Evolutionary conservation across 2,888 invertebrate species (phyloP).

Genomic region (Drosophila seclusa): DNA sequence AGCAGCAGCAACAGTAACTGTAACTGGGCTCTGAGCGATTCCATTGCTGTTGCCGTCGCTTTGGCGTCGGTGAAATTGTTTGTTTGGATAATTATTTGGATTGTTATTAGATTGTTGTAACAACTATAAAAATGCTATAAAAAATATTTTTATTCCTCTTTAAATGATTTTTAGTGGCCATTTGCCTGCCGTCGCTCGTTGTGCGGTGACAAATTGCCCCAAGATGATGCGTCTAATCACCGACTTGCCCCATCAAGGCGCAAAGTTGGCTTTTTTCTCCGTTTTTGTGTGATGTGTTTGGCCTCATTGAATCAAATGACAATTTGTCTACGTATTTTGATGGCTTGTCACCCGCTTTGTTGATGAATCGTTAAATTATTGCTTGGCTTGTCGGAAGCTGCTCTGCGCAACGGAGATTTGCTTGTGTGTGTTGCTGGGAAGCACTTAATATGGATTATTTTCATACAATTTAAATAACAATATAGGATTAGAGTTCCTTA

Average conservation of each 20-base stretch:
- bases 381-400: slow-evolving; percentile 1
- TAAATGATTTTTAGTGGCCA: slow-evolving; percentile 78
- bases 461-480: not conserved
- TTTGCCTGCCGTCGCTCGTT: slow-evolving; percentile 61
- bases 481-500: not conserved
- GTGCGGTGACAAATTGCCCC: slow-evolving; percentile 78
- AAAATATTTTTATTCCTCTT: slow-evolving; percentile 79
- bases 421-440: not conserved
- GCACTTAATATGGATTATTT: not conserved
- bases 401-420: not conserved
- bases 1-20: slow-evolving; percentile 40
- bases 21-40: slow-evolving; percentile 45
- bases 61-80: slow-evolving; percentile 74
- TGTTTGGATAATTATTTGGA: slow-evolving; percentile 83
- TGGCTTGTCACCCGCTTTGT: slow-evolving; percentile 24
- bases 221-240: slow-evolving; percentile 77
- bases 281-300: slow-evolving; percentile 27
- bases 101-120: slow-evolving; percentile 83
- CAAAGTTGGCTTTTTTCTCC: slow-evolving; percentile 21
- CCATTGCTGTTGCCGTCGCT: slow-evolving; percentile 69
- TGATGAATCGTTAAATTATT: slow-evolving; percentile 43
- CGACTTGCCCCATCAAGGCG: slow-evolving; percentile 52
- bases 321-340: slow-evolving; percentile 48
- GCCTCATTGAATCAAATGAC: slow-evolving; percentile 60
- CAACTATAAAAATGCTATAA: slow-evolving; percentile 82